Conservation (phyloP, 2,888 invertebrate genomes). For the Torymus tubicola region DNA sequence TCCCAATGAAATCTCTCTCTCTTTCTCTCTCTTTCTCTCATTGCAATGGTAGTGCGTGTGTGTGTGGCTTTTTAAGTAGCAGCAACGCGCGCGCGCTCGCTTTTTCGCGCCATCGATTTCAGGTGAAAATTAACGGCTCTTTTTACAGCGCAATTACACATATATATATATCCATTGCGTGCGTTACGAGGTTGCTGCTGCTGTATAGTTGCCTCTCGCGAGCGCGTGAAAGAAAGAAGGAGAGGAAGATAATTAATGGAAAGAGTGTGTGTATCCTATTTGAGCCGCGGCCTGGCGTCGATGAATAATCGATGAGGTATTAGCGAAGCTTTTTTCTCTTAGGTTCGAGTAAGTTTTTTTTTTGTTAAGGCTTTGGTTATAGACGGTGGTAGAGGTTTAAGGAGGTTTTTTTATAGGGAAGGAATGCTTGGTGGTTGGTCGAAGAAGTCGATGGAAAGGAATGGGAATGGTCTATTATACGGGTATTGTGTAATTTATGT, state of each 20-base stretch:
- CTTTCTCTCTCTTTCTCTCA: no score
- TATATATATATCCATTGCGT: background rate
- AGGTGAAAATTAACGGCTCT: slow-evolving; percentile 42
- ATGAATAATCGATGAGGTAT: slow-evolving; percentile 45
- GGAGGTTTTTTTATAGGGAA: no score
- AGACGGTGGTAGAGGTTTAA: no score
- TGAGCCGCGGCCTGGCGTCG: background rate
- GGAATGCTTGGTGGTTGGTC: no score
- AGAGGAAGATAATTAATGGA: slow-evolving; percentile 21
- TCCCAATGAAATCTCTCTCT: no score
- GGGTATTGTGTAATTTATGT: no score
- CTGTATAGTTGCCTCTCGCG: background rate
- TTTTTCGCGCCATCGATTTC: slow-evolving; percentile 4
- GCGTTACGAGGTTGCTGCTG: background rate
- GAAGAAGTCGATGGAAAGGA: no score
- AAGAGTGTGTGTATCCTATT: slow-evolving; percentile 2
- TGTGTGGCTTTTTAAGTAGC: no score
- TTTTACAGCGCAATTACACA: slow-evolving; percentile 21
- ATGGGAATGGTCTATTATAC: no score
- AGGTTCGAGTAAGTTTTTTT: background rate
- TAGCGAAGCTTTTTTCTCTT: background rate
- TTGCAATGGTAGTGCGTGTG: no score
- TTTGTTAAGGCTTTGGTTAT: background rate
- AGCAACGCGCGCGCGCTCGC: background rate
- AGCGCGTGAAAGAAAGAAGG: no score